These are phyloP conservation scores for Coreoperca whiteheadi DNA, from an alignment of 2,113 vertebrate species.

Conservation along the genomic window DNA sequence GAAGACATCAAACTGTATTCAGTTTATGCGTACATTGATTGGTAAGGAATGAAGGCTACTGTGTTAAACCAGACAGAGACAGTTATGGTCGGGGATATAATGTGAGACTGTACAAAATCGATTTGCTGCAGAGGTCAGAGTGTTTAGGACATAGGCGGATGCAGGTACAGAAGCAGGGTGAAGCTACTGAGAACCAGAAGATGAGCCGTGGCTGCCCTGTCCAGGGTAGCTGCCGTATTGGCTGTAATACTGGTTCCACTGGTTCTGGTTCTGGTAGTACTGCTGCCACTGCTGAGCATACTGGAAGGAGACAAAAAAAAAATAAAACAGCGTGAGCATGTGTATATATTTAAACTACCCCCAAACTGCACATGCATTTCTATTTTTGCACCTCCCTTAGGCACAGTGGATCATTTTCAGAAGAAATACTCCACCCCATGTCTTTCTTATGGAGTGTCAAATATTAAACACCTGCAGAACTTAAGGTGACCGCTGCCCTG, in stretches of 20 bases:
- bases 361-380: not conserved
- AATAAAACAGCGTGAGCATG: not conserved
- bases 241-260: slow-evolving; percentile 95
- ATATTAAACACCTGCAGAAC: not conserved
- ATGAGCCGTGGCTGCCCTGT: slow-evolving; percentile 85
- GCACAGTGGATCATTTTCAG: not conserved
- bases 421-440: not conserved
- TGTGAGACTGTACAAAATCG: slow-evolving; percentile 67
- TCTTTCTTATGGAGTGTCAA: not conserved
- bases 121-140: slow-evolving; percentile 58
- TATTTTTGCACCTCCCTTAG: not conserved
- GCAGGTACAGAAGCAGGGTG: slow-evolving; percentile 43
- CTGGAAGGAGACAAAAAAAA: slow-evolving; percentile 69
- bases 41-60: slow-evolving; percentile 59
- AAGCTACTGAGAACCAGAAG: slow-evolving; percentile 86
- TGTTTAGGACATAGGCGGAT: slow-evolving; percentile 50
- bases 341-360: too few species aligned
- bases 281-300: slow-evolving; percentile 95
- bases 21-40: slow-evolving; percentile 50
- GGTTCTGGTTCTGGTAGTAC: slow-evolving; percentile 95
- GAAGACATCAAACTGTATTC: slow-evolving; percentile 60
- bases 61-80: slow-evolving; percentile 54
- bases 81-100: slow-evolving; percentile 25
- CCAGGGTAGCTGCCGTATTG: slow-evolving; percentile 89
- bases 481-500: not conserved